These are phyloP conservation scores for Lateolabrax maculatus DNA, from an alignment of 2,797 vertebrate genomes.

Conservation along the genomic window DNA sequence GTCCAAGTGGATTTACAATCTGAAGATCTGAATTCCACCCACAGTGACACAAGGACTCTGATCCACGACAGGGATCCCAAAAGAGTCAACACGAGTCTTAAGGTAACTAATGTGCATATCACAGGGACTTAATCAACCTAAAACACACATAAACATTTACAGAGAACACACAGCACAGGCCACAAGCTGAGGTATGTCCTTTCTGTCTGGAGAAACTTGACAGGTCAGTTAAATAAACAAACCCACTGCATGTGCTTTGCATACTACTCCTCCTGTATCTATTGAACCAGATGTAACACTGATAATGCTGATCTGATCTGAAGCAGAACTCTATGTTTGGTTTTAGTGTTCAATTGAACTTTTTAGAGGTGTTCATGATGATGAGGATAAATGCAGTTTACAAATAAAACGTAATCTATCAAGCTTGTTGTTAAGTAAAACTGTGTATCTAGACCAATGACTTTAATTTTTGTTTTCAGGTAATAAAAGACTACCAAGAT, in stretches of 20 bases:
- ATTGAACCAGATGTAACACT: background rate
- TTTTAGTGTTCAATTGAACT: background rate
- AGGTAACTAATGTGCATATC: conserved; percentile 61
- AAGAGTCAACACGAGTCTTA: conserved; percentile 67
- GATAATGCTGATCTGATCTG: background rate
- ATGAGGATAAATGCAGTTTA: background rate
- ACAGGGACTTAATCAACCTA: conserved; percentile 1
- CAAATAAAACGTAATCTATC: background rate
- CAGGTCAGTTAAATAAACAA: conserved; percentile 19
- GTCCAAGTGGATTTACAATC: conserved; percentile 42
- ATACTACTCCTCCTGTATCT: background rate
- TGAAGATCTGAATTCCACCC: conserved; percentile 45
- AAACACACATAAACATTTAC: background rate
- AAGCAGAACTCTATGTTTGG: background rate
- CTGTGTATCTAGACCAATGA: background rate
- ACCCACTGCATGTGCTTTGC: background rate
- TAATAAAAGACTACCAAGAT: background rate
- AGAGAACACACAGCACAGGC: conserved; percentile 2
- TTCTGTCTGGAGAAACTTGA: background rate
- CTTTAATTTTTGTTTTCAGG: background rate
- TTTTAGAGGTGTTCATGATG: background rate
- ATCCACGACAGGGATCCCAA: conserved; percentile 70
- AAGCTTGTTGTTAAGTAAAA: background rate
- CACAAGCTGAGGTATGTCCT: background rate
- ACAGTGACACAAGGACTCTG: conserved; percentile 19